phyloP scores from a whole-genome alignment of 2,797 vertebrate genomes.

The Lithobates pipiens region DNA sequence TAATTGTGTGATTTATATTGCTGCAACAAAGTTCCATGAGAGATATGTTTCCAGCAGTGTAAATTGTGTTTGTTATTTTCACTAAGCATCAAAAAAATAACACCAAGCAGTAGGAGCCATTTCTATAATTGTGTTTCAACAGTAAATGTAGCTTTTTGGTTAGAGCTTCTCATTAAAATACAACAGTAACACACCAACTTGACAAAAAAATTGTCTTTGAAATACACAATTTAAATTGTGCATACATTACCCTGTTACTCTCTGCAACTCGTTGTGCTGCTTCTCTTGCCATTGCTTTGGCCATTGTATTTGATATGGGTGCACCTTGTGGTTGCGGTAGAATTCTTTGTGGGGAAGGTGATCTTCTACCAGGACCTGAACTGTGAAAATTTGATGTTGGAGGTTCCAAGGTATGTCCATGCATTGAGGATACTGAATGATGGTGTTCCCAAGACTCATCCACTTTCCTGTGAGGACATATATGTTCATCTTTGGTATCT shows the following conservation, averaged over 20 bases:
- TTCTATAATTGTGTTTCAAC: no score
- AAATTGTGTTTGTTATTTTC: no score
- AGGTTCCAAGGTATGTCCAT: slow-evolving; percentile 84
- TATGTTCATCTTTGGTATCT: slow-evolving; percentile 94
- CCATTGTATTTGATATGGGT: slow-evolving; percentile 89
- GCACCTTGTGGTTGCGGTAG: slow-evolving; percentile 95
- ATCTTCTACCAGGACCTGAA: slow-evolving; percentile 74
- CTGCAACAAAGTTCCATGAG: no score
- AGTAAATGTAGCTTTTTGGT: no score
- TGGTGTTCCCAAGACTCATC: slow-evolving; percentile 88
- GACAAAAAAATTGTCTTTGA: no score
- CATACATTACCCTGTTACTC: slow-evolving; percentile 83
- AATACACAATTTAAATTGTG: neutral
- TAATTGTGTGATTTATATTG: no score
- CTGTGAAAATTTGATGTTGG: slow-evolving; percentile 77
- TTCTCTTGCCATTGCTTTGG: slow-evolving; percentile 97
- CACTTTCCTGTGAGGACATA: slow-evolving; percentile 74
- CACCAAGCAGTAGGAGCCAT: no score
- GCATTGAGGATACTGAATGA: slow-evolving; percentile 75
- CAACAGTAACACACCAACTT: no score
- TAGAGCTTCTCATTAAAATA: no score
- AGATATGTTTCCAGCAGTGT: no score
- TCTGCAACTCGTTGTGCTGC: slow-evolving; percentile 91
- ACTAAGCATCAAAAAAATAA: no score
- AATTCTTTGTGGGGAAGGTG: slow-evolving; percentile 93